Base-by-base conservation (phyloP, 2,888 invertebrate genomes). In the Boloria euphrosyne region DNA sequence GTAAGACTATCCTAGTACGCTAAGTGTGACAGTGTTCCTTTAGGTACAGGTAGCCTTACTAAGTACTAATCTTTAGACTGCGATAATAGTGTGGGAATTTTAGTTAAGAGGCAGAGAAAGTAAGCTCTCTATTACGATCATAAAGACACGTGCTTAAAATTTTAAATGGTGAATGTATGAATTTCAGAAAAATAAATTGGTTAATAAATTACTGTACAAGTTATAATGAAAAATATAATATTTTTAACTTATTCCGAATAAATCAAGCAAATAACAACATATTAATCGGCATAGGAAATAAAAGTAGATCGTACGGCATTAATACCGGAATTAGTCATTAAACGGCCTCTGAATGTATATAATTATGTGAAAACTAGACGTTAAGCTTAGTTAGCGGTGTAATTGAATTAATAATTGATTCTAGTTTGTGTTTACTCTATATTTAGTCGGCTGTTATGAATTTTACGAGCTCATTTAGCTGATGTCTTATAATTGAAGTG, bases 301-400 rank as follows among this genome's bases (percentile, higher is more conserved):
- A 38, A 49, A 49, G 38, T 59, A 49, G 17, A 58, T 46, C 58
- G 44, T 47, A 16, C 16, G 13, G 27, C 46, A 58, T 27, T 27
- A 22, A 58, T 47, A 22, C 58, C 22, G 58, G 58, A 58, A 58
- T 22, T n/a, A 47, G 22, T 47, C 44, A 17, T 49, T 49, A 59
- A 59, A 49, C 59, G 38, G 31, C 59, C 59, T 59, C 59, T 49
- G 31, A 59, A 47, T 31, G 17, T 49, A 49, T 59, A 47, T 49
- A 59, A 49, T 59, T 59, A 59, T 17, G 14, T 59, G 47, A 50
- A 59, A 59, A 50, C 49, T 50, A 59, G 59, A 59, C 49, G 59
- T 59, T 59, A 59, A 59, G 59, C 49, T 59, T 47, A 59, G 38
- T 59, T 50, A 50, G 47, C 31, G 47, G 38, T 14, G 50, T 59